Percentiles rank a stretch among this genome's conserved stretches.
phyloP scores from a whole-genome alignment of 2,113 vertebrate genomes.

The Lamprotornis superbus region DNA sequence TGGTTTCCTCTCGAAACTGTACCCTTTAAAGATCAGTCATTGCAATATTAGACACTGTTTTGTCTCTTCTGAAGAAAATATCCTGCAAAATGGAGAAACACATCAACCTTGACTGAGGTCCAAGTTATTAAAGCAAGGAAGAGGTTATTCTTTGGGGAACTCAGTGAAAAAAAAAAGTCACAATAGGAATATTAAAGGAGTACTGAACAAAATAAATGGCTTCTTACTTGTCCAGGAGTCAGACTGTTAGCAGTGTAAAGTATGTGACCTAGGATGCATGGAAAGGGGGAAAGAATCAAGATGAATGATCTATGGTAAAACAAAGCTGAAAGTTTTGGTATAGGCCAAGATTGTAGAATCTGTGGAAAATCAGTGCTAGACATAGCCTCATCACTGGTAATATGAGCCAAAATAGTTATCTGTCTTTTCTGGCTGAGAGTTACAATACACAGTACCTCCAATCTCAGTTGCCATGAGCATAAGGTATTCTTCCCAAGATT shows the following conservation, averaged over 20 bases:
- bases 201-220: slow-evolving; percentile 71
- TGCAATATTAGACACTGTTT: slow-evolving; percentile 76
- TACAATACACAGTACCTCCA: slow-evolving; percentile 70
- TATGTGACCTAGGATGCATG: slow-evolving; percentile 73
- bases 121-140: slow-evolving; percentile 80
- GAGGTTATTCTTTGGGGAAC: slow-evolving; percentile 77
- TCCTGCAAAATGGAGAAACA: slow-evolving; percentile 79
- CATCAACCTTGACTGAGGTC: slow-evolving; percentile 82
- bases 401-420: slow-evolving; percentile 84
- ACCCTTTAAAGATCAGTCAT: slow-evolving; percentile 34
- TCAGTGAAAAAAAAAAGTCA: slow-evolving; percentile 61
- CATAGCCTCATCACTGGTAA: slow-evolving; percentile 81
- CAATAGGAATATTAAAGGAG: slow-evolving; percentile 73
- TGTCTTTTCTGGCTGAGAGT: slow-evolving; percentile 76
- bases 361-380: slow-evolving; percentile 83
- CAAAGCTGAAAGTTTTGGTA: slow-evolving; percentile 70
- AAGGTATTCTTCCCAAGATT: slow-evolving; percentile 76
- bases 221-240: slow-evolving; percentile 68
- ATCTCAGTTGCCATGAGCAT: slow-evolving; percentile 63
- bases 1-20: slow-evolving; percentile 44
- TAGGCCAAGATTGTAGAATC: slow-evolving; percentile 77
- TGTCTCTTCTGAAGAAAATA: slow-evolving; percentile 82
- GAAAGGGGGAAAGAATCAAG: slow-evolving; percentile 54
- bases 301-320: slow-evolving; percentile 75
- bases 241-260: slow-evolving; percentile 68